A percentile compares a stretch with the other conserved stretches of the same genome.
Evolutionary conservation across 2,797 vertebrate genomes (phyloP).

Genomic region (Esox masquinongy): DNA sequence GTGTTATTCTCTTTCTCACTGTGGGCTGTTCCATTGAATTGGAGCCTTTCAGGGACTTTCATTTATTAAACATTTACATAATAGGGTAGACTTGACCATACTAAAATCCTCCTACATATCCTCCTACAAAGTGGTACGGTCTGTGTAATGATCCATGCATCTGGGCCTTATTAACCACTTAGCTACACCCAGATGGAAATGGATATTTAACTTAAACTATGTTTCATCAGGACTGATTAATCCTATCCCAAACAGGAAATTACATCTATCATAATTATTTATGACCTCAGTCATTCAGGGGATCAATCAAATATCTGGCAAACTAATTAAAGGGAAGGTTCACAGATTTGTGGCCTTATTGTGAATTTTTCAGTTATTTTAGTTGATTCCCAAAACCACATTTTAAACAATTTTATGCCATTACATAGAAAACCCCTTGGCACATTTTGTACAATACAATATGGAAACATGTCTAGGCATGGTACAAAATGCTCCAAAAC

Average conservation of each 20-base stretch:
- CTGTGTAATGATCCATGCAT: conserved; percentile 4
- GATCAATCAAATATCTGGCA: background rate
- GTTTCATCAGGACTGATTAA: conserved; percentile 14
- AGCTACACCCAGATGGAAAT: background rate
- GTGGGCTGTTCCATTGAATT: background rate
- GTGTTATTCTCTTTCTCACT: background rate
- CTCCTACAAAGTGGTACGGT: background rate
- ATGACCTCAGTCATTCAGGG: background rate
- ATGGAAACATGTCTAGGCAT: too few species aligned
- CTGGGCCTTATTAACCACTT: conserved; percentile 12
- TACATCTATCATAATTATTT: conserved; percentile 25
- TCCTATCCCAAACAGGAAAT: conserved; percentile 12
- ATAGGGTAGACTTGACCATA: background rate
- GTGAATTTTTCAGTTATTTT: too few species aligned
- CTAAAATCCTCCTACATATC: background rate
- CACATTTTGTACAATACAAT: too few species aligned
- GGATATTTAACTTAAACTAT: conserved; percentile 7
- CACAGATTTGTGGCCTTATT: too few species aligned
- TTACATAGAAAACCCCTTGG: too few species aligned
- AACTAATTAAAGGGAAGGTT: background rate
- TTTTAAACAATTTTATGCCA: too few species aligned
- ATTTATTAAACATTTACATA: background rate
- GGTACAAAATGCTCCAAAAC: too few species aligned
- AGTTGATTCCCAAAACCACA: too few species aligned
- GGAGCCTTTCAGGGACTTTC: background rate